A percentile compares a stretch with the other conserved stretches of the same genome.
phyloP scores from a whole-genome alignment of 1,140 invertebrate species.

The Plodia interpunctella region DNA sequence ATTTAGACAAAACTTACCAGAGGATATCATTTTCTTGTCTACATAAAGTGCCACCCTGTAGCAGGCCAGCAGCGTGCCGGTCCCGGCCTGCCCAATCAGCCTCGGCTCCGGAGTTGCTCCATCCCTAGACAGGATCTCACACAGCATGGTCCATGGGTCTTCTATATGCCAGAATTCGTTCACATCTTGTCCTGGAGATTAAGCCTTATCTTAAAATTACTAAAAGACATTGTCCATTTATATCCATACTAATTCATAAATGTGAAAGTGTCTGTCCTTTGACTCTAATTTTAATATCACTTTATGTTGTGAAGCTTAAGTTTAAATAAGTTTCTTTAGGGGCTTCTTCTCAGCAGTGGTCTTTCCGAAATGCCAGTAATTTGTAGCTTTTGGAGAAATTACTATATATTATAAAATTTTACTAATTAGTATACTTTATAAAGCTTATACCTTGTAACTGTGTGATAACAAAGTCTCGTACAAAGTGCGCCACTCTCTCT shows the following conservation, averaged over 20 bases:
- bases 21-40: conserved; percentile 87
- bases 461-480: conserved; percentile 91
- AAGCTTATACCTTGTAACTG: conserved; percentile 80
- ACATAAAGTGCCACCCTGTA: conserved; percentile 92
- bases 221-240: no score
- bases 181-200: conserved; percentile 83
- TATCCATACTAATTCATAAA: neutral
- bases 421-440: no score
- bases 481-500: conserved; percentile 83
- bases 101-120: conserved; percentile 83
- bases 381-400: no score
- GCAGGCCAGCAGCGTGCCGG: conserved; percentile 86
- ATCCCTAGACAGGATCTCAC: conserved; percentile 77
- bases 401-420: no score
- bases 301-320: no score
- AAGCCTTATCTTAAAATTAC: no score
- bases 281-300: no score
- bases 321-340: no score
- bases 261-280: no score
- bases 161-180: conserved; percentile 88
- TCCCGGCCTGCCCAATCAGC: conserved; percentile 86
- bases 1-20: no score
- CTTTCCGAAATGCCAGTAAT: no score
- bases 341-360: no score
- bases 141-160: conserved; percentile 85